phyloP scores from a whole-genome alignment of 2,888 invertebrate species.

The Lacanobia oleracea region DNA sequence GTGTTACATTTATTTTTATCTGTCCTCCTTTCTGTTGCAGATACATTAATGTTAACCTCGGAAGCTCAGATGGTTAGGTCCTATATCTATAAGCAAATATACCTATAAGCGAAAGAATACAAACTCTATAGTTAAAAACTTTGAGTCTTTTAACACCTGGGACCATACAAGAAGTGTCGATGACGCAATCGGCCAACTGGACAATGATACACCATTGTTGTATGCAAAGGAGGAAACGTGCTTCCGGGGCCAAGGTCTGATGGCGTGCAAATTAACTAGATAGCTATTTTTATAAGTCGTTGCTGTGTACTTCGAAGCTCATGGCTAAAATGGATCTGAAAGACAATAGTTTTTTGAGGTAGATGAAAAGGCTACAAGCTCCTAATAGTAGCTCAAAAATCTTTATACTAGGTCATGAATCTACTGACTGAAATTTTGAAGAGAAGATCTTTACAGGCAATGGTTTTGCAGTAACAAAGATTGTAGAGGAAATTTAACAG shows the following conservation, averaged over 20 bases:
- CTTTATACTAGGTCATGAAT: background rate
- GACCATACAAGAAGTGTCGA: slow-evolving; percentile 27
- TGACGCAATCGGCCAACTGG: slow-evolving; percentile 69
- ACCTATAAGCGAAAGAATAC: background rate
- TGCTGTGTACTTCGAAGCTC: slow-evolving; percentile 30
- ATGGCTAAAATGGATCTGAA: slow-evolving; percentile 12
- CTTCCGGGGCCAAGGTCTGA: slow-evolving; percentile 72
- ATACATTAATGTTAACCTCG: background rate
- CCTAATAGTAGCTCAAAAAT: background rate
- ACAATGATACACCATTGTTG: slow-evolving; percentile 75
- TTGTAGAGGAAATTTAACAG: background rate
- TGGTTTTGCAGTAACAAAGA: background rate
- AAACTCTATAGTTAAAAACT: background rate
- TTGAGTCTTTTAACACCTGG: slow-evolving; percentile 40
- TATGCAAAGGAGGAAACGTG: slow-evolving; percentile 80
- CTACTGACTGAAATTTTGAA: background rate
- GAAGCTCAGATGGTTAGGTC: background rate
- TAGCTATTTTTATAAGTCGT: slow-evolving; percentile 42
- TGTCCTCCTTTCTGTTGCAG: background rate
- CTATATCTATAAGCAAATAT: background rate
- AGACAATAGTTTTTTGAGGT: slow-evolving; percentile 3
- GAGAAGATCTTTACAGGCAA: no score
- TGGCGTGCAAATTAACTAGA: slow-evolving; percentile 67
- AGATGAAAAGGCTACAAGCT: background rate
- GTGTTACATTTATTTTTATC: background rate